Conservation (phyloP, 2,797 vertebrate species). For the Triplophysa yarkandensis region DNA sequence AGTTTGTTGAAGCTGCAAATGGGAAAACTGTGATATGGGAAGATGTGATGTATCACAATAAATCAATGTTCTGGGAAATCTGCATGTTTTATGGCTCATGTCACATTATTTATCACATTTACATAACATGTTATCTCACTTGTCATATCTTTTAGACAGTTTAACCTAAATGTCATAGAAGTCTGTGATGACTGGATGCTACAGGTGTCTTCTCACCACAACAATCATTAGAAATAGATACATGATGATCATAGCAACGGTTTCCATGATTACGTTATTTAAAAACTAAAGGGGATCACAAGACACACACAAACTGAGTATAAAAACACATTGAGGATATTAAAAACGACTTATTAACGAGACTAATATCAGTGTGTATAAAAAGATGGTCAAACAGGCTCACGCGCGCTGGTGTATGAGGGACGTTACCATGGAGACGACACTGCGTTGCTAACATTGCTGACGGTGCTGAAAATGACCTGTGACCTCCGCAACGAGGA, state of each 20-base stretch:
- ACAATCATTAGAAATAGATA: too few species aligned
- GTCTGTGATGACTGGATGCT: too few species aligned
- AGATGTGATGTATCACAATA: background rate
- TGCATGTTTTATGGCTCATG: background rate
- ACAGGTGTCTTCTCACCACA: background rate
- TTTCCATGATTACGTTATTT: too few species aligned
- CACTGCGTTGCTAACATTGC: conserved; percentile 58
- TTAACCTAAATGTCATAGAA: too few species aligned
- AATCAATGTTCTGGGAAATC: background rate
- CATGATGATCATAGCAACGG: too few species aligned
- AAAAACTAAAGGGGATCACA: too few species aligned
- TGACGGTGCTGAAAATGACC: conserved; percentile 54
- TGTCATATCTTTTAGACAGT: background rate
- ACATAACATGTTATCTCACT: background rate
- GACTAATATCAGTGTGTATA: background rate
- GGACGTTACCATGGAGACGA: conserved; percentile 64
- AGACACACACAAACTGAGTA: too few species aligned
- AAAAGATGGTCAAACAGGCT: background rate
- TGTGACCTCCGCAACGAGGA: conserved; percentile 2
- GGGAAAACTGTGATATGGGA: background rate
- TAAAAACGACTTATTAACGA: background rate
- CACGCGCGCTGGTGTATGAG: conserved; percentile 22
- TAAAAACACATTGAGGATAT: background rate
- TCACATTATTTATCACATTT: background rate
- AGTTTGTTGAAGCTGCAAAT: background rate